These are phyloP conservation scores for Staurois parvus DNA, from an alignment of 2,797 vertebrate species.

Conservation along the genomic window DNA sequence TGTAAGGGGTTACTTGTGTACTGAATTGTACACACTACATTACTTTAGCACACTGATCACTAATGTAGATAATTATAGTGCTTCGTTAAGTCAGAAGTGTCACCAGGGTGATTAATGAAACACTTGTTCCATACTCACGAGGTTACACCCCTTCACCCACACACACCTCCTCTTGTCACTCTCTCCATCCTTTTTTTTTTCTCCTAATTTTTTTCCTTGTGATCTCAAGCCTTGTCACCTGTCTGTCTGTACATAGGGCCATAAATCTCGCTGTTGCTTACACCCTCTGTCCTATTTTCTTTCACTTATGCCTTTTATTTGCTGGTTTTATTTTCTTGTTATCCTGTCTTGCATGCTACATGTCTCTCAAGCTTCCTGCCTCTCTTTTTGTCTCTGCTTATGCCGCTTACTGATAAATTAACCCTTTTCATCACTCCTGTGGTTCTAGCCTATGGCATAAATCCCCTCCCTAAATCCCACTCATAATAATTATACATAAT, in stretches of 20 bases:
- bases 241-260: conserved; percentile 3
- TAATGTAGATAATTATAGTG: conserved; percentile 55
- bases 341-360: neutral
- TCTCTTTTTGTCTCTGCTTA: conserved; percentile 16
- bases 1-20: conserved; percentile 8
- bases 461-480: conserved; percentile 37
- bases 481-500: conserved; percentile 51
- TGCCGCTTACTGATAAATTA: conserved; percentile 46
- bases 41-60: conserved; percentile 38
- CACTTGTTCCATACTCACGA: conserved; percentile 51
- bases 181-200: conserved; percentile 17
- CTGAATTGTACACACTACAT: conserved; percentile 24
- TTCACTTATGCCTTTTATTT: conserved; percentile 10
- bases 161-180: conserved; percentile 41
- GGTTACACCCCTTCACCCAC: conserved; percentile 59
- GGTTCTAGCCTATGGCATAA: conserved; percentile 13
- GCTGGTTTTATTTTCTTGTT: neutral
- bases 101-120: conserved; percentile 54
- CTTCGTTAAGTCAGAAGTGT: conserved; percentile 51
- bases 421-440: conserved; percentile 23
- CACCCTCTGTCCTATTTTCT: conserved; percentile 4
- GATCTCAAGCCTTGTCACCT: neutral
- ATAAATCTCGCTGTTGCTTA: neutral
- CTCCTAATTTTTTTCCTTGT: neutral
- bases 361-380: conserved; percentile 5